phyloP scores from a whole-genome alignment of 2,888 invertebrate species.

The Dasysyrphus albostriatus region DNA sequence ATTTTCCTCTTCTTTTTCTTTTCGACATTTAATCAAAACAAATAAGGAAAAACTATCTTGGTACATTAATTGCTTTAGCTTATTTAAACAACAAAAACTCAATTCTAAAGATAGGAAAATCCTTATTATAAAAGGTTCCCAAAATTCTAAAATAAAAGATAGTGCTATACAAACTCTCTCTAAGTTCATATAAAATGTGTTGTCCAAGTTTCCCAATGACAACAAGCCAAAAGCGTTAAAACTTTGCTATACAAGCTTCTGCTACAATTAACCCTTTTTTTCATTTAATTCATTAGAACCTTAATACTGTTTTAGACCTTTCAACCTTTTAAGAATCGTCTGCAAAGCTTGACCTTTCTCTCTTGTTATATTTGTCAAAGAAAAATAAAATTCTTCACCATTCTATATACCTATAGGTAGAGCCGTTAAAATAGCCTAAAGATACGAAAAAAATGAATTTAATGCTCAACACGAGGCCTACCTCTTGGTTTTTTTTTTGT shows the following conservation, averaged over 20 bases:
- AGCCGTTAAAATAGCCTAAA: slow-evolving; percentile 32
- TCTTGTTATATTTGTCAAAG: slow-evolving; percentile 34
- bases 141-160: not conserved
- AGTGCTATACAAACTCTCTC: no score
- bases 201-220: not conserved
- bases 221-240: slow-evolving; percentile 8
- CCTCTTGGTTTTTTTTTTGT: not conserved
- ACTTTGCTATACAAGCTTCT: not conserved
- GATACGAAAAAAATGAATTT: slow-evolving; percentile 39
- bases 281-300: slow-evolving; percentile 26
- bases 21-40: no score
- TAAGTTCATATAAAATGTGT: not conserved
- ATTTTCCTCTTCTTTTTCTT: no score
- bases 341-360: slow-evolving; percentile 27
- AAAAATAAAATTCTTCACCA: slow-evolving; percentile 41
- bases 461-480: slow-evolving; percentile 55
- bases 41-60: no score
- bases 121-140: not conserved
- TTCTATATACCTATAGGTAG: not conserved
- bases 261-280: slow-evolving; percentile 29
- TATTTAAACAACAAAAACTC: no score
- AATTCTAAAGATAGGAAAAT: no score
- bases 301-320: slow-evolving; percentile 5
- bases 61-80: no score
- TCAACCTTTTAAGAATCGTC: slow-evolving; percentile 17